A percentile compares a stretch with the other conserved stretches of the same genome.
phyloP scores from a whole-genome alignment of 2,797 vertebrate genomes.

The Oreonectes daqikongensis region DNA sequence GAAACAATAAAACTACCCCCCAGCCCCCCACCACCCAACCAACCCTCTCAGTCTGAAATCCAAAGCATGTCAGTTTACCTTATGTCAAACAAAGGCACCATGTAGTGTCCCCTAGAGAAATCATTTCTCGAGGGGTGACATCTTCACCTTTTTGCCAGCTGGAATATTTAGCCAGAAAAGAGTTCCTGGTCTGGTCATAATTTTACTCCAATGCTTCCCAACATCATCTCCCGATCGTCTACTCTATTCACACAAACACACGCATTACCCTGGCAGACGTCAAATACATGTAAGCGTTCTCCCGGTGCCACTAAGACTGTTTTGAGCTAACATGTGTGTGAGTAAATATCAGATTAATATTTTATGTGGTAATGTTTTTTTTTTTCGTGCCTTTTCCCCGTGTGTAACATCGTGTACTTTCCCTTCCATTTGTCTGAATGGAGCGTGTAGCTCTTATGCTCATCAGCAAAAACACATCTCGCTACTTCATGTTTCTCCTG shows the following conservation, averaged over 20 bases:
- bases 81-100: constrained; percentile 23
- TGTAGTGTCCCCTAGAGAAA: constrained; percentile 23
- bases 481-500: constrained; percentile 66
- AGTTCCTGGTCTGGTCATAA: constrained; percentile 16
- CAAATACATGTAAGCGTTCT: constrained; percentile 67
- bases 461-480: constrained; percentile 73
- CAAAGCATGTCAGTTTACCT: constrained; percentile 18
- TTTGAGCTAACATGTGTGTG: constrained; percentile 57
- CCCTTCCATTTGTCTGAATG: constrained; percentile 77
- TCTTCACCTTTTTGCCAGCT: constrained; percentile 46
- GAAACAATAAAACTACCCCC: constrained; percentile 3
- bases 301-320: constrained; percentile 44
- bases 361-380: constrained; percentile 73
- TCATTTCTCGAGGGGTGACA: constrained; percentile 5
- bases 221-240: background rate
- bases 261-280: constrained; percentile 32
- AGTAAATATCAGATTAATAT: constrained; percentile 81
- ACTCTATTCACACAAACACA: background rate
- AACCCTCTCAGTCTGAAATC: constrained; percentile 15
- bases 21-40: too few species aligned
- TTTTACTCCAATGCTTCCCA: constrained; percentile 2
- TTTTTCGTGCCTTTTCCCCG: constrained; percentile 53
- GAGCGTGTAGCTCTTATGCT: constrained; percentile 73
- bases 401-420: constrained; percentile 67
- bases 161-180: constrained; percentile 59